Conservation (phyloP, 2,888 invertebrate species). For the Drosophila kuntzei region DNA sequence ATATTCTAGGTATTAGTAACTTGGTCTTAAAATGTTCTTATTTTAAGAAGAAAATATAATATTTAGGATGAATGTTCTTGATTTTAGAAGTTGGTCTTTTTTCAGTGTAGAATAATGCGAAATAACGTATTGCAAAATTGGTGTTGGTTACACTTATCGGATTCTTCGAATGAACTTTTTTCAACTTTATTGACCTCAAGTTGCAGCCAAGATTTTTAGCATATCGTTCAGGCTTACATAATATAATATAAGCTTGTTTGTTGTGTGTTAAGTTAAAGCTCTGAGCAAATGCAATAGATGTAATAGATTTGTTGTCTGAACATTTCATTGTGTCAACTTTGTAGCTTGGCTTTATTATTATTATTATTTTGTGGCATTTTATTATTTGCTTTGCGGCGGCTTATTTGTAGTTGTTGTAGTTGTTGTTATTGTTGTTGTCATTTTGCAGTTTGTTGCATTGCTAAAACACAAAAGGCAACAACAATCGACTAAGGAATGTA, state of each 20-base stretch:
- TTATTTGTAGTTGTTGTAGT: slow-evolving; percentile 10
- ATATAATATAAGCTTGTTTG: not conserved
- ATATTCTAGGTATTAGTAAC: no score
- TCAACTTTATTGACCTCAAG: slow-evolving; percentile 5
- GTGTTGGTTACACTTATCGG: not conserved
- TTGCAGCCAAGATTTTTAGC: slow-evolving; percentile 3
- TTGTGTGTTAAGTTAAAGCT: not conserved
- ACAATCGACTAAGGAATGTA: slow-evolving; percentile 4
- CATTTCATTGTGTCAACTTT: slow-evolving; percentile 26
- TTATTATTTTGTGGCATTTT: slow-evolving; percentile 20
- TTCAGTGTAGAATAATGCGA: not conserved
- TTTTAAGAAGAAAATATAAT: no score
- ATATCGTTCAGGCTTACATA: slow-evolving; percentile 1
- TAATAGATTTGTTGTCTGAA: slow-evolving; percentile 27
- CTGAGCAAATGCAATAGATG: slow-evolving; percentile 10
- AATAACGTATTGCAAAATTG: not conserved
- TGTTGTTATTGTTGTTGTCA: not conserved
- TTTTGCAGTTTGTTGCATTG: slow-evolving; percentile 11
- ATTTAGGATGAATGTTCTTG: no score
- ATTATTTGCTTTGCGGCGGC: slow-evolving; percentile 15
- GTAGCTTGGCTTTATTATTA: slow-evolving; percentile 16
- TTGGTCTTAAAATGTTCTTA: no score
- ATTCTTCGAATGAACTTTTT: not conserved
- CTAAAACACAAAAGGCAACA: slow-evolving; percentile 8
- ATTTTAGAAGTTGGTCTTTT: no score